Conservation (phyloP, 2,113 vertebrate species). For the Menidia beryllina region DNA sequence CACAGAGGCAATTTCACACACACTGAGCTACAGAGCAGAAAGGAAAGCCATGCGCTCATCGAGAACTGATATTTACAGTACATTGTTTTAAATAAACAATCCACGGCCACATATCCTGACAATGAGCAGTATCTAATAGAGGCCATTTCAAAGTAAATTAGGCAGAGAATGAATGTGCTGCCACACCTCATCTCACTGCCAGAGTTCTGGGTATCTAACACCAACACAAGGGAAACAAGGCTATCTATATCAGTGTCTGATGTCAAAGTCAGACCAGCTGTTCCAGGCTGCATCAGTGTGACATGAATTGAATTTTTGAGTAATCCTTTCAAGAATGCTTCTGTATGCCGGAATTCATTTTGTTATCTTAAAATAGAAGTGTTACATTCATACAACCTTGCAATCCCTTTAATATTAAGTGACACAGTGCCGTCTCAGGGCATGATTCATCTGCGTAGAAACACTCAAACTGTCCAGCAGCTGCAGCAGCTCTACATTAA, state of each 20-base stretch:
- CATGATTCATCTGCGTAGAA: constrained; percentile 69
- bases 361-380: constrained; percentile 81
- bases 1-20: neutral
- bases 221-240: constrained; percentile 74
- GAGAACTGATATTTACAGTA: constrained; percentile 22
- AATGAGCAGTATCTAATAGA: constrained; percentile 63
- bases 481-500: constrained; percentile 66
- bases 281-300: constrained; percentile 74
- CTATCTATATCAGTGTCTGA: constrained; percentile 83
- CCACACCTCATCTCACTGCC: constrained; percentile 66
- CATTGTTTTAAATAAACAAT: constrained; percentile 50
- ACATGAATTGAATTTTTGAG: constrained; percentile 82
- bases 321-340: constrained; percentile 84
- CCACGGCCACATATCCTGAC: constrained; percentile 37
- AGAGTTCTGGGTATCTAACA: constrained; percentile 72
- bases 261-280: constrained; percentile 84
- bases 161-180: constrained; percentile 55
- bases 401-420: constrained; percentile 75
- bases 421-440: constrained; percentile 61
- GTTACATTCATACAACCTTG: constrained; percentile 65
- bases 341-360: constrained; percentile 81
- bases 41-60: neutral
- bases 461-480: constrained; percentile 69
- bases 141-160: constrained; percentile 61
- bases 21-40: constrained; percentile 9